These are phyloP conservation scores for Caenorhabditis remanei DNA, from an alignment of 1,140 invertebrate species.

Conservation along the genomic window DNA sequence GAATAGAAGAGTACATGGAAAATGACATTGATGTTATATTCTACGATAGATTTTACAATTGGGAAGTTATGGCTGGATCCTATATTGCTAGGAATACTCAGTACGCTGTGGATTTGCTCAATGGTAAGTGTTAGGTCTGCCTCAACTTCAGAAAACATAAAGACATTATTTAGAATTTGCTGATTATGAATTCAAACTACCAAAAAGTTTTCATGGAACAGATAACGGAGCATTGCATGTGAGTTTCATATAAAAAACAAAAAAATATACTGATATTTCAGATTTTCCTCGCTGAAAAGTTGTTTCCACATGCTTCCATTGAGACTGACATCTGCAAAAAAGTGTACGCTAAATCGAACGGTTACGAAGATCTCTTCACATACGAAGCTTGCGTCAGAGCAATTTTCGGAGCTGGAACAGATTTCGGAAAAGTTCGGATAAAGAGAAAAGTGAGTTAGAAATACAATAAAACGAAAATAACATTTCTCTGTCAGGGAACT, in stretches of 20 bases:
- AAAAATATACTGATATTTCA: not conserved
- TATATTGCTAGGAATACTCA: conserved; percentile 71
- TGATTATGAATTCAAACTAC: conserved; percentile 12
- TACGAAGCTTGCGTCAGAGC: conserved; percentile 34
- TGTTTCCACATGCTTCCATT: not conserved
- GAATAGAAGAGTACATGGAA: conserved; percentile 73
- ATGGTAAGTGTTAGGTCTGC: conserved; percentile 6
- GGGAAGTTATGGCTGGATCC: conserved; percentile 73
- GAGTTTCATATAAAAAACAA: not conserved
- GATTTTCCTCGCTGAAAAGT: conserved; percentile 3
- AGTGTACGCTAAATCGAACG: not conserved
- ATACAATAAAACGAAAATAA: not conserved
- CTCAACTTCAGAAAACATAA: not conserved
- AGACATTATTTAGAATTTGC: not conserved
- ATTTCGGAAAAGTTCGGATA: conserved; percentile 1
- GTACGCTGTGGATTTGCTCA: conserved; percentile 69
- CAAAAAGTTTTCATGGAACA: conserved; percentile 46
- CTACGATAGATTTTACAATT: conserved; percentile 75
- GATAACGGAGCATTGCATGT: conserved; percentile 56
- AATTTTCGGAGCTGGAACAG: not conserved
- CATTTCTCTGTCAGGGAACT: conserved; percentile 13
- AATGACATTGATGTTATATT: conserved; percentile 71
- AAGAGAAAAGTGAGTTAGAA: not conserved
- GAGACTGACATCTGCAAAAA: not conserved
- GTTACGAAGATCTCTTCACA: conserved; percentile 8